Evolutionary conservation across 2,113 vertebrate genomes (phyloP).

Genomic region (Prunella himalayana): DNA sequence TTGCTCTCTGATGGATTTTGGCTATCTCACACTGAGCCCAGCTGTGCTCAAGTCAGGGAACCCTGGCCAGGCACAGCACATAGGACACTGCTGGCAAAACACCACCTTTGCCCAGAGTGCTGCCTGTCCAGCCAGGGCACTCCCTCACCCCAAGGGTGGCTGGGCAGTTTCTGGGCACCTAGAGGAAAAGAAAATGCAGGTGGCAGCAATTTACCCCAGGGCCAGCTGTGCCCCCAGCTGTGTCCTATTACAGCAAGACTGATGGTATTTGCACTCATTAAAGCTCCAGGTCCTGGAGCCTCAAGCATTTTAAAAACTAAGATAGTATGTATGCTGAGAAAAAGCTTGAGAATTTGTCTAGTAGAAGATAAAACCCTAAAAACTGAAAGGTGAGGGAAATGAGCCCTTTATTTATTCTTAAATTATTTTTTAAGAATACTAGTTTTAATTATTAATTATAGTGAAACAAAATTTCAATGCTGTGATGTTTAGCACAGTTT

Average conservation of each 20-base stretch:
- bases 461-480: not conserved
- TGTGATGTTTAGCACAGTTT: not conserved
- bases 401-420: not conserved
- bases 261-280: not conserved
- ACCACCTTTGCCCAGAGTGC: accelerated
- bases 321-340: accelerated
- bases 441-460: not conserved
- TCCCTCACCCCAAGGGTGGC: not conserved
- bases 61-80: accelerated
- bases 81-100: not conserved
- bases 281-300: not conserved
- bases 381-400: not conserved
- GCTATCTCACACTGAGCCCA: not conserved
- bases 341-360: not conserved
- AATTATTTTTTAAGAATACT: not conserved
- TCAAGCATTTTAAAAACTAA: not conserved
- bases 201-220: not conserved
- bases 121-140: not conserved
- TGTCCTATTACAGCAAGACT: not conserved
- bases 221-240: not conserved
- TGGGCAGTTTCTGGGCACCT: not conserved
- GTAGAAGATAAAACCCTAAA: not conserved
- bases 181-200: not conserved
- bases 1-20: not conserved
- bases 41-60: not conserved